phyloP scores from a whole-genome alignment of 2,797 vertebrate species.

The Muraenolepis orangiensis region DNA sequence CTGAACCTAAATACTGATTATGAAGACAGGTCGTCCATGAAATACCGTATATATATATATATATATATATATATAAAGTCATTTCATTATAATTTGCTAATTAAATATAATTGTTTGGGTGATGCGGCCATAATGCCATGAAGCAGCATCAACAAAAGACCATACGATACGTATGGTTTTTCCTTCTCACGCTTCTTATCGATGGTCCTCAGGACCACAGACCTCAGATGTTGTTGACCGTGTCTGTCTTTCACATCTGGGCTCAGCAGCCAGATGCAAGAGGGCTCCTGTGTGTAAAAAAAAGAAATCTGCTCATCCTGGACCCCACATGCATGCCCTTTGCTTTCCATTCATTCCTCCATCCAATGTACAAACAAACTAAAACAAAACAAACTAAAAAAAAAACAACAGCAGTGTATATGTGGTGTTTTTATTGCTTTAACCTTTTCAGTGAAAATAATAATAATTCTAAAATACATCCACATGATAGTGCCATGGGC shows the following conservation, averaged over 20 bases:
- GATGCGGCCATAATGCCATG: background rate
- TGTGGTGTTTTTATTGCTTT: background rate
- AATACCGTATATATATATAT: too few relatives aligned
- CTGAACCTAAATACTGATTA: background rate
- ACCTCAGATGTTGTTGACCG: too few relatives aligned
- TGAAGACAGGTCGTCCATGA: background rate
- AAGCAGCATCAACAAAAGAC: background rate
- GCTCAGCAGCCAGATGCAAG: constrained; percentile 22
- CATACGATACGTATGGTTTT: background rate
- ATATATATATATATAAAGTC: too few relatives aligned
- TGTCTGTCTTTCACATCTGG: constrained; percentile 5
- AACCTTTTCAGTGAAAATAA: background rate
- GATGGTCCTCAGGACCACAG: background rate
- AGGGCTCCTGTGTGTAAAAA: background rate
- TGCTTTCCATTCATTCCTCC: background rate
- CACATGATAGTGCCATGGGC: constrained; percentile 25
- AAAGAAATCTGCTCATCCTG: background rate
- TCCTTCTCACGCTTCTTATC: background rate
- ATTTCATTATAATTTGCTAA: background rate
- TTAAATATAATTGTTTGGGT: background rate
- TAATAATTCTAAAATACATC: background rate
- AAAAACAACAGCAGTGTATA: background rate
- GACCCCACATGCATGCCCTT: constrained; percentile 3
- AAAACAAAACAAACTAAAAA: too few relatives aligned
- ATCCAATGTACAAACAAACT: constrained; percentile 37